Base-by-base conservation (phyloP, 2,113 vertebrate genomes). In the Microtus montanus region DNA sequence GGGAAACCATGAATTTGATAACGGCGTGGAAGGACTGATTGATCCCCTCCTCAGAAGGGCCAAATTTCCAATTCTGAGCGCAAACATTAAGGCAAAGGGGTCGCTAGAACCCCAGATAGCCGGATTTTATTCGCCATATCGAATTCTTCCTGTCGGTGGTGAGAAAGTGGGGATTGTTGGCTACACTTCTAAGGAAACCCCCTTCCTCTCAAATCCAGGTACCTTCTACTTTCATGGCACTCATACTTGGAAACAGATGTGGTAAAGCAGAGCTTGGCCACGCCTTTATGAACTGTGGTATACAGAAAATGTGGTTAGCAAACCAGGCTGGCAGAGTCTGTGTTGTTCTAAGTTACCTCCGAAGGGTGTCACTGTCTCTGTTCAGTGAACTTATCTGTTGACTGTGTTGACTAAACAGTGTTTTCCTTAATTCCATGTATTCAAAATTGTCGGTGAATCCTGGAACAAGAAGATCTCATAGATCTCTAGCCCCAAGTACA, bases 1-100 rank as follows among this genome's bases (percentile, higher is more conserved):
- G 93, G 99, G 99, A 83, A 99, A 99, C 68, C 99, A 99, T 35
- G 99, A 99, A 98, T 99, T 99, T 96, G 99, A 99, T 97, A 99
- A 99, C 86, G 99, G 99, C 12, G 98, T 99, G 49, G 97, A 98
- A 0, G 99, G 99, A 85, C 98, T 99, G 77, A 96, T 99, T 93
- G 96, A 98, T 82, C 99, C 99, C 38, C 98, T 99, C 86, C 98
- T 99, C 74, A 96, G 97, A 98, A 1, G 98, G 2, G 98, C 97
- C 17, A 97, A 94, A 6, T 99, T 98, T 97, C 87, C 99, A 1
- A 83, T 99, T 88, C 96, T 99, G 94, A 99, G 99, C 77, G 99
- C 99, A 52, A 99, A 99, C 96, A 98, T 99, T 95, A 99, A 98
- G 93, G 78, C 98, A 0, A 98, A 98, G 80, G 47, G 66, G 0